Evolutionary conservation across 2,113 vertebrate genomes (phyloP), one percentile per base, ranked within the genome.

Genomic region (Pluvialis apricaria): DNA sequence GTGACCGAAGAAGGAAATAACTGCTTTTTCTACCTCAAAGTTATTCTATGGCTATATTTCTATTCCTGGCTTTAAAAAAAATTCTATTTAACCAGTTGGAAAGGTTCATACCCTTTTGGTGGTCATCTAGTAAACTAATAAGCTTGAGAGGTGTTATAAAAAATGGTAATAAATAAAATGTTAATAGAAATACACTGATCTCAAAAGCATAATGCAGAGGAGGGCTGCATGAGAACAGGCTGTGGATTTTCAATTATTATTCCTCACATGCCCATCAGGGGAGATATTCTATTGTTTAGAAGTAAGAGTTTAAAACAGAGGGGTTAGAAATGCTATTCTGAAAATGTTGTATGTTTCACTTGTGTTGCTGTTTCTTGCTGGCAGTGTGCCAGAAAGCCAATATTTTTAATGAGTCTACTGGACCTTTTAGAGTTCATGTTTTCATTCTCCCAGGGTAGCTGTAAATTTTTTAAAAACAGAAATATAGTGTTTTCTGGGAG

Each of bases 321-420:
- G 28, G 14, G 15, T 4, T 22, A 89, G 36, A 89, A 90, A 78
- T 60, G 7, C 1, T 78, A 1, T 71, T 92, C 36, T 60, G 86
- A 83, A 73, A 44, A 62, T 29, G 13, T 40, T 82, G 14, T 45
- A 10, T 36, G 17, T 77, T 93, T 89, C 65, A 55, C 19, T 85
- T 54, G 10, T 81, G 25, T 5, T 72, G 28, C 38, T 54, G 10
- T 78, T 90, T 90, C 40, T 88, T 83, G 32, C 26, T 82, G 64
- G 40, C 65, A 58, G 28, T 65, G 11, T 77, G 57, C 40, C 49
- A 86, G 79, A 90, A 94, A 95, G 18, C 14, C 16, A 73, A 9
- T 91, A 82, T 85, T 87, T 96, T 83, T 94, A 72, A 83, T 62
- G 44, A 97, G 22, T 26, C 31, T 62, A n/a, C 28, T 79, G 19